phyloP scores from a whole-genome alignment of 2,797 vertebrate genomes.

The Macropus fuliginosus region DNA sequence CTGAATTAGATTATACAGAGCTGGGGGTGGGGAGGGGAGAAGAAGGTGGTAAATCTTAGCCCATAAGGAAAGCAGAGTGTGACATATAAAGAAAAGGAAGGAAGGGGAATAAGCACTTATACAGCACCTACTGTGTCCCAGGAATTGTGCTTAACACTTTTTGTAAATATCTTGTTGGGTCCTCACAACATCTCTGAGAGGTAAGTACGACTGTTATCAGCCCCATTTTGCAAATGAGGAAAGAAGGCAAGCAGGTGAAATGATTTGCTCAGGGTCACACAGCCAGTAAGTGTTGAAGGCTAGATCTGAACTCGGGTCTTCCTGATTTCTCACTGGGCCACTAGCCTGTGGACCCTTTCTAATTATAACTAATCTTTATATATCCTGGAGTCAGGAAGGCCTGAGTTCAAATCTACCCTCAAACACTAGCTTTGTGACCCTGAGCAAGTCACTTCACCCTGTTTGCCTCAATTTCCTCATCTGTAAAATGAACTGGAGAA shows the following conservation, averaged over 20 bases:
- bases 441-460: not conserved
- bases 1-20: not conserved
- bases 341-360: not conserved
- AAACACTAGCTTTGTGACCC: not conserved
- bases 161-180: not conserved
- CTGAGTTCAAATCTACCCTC: not conserved
- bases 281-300: not conserved
- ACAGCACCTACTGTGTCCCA: not conserved
- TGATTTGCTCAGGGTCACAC: not conserved
- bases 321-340: not conserved
- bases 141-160: not conserved
- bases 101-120: not conserved
- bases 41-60: not conserved
- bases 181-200: not conserved
- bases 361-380: not conserved
- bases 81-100: not conserved
- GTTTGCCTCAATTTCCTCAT: not conserved
- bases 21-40: not conserved
- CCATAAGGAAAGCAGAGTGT: not conserved
- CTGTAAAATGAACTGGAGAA: not conserved
- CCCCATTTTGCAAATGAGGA: not conserved
- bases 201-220: not conserved
- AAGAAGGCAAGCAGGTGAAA: not conserved
- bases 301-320: too few relatives aligned
- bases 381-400: not conserved